Base-by-base conservation (phyloP, 1,140 invertebrate genomes). In the Coenobita brevimanus region DNA sequence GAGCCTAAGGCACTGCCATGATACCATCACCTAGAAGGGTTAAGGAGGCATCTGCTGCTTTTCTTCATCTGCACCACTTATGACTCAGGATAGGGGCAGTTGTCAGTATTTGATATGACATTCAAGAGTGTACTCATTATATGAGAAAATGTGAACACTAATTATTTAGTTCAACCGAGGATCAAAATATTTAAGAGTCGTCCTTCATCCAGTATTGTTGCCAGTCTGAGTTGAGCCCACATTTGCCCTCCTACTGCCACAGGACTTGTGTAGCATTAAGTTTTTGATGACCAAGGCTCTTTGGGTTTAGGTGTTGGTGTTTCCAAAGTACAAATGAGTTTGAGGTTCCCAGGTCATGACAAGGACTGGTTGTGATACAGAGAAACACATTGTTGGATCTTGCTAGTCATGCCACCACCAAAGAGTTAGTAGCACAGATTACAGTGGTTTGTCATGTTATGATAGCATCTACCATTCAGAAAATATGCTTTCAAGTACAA, bases 401-500 rank as follows among this genome's bases (percentile, higher is more conserved):
- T 88, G 85, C 85, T 88, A 88, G 85, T 88, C 85, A 88, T 82
- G 78, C 85, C 85, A 88, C 85, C 85, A 57, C 85, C 85, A 88
- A 88, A 88, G 85, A 88, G 79, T 81, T 78, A 81, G 85, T 88
- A 88, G 85, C n/a, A 75, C 78, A 73, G 67, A 88, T 81, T 88
- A 50, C 79, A 81, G 78, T 82, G 79, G 85, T 82, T 82, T 78
- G 17, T 17, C 6, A 50, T 88, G 67, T 46, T 88, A 78, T 27
- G 24, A 81, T 62, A 88, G 85, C 78, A 88, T 88, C n/a, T 75
- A 81, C 78, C 85, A 88, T 82, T 82, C 76, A 79, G 57, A 79
- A 50, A 87, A 80, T 79, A 69, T 50, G 64, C 69, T 43, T 67
- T 80, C 75, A 57, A 88, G 85, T 88, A 88, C 85, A 81, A 81